phyloP scores from a whole-genome alignment of 1,140 invertebrate species.

The Cyclina sinensis region DNA sequence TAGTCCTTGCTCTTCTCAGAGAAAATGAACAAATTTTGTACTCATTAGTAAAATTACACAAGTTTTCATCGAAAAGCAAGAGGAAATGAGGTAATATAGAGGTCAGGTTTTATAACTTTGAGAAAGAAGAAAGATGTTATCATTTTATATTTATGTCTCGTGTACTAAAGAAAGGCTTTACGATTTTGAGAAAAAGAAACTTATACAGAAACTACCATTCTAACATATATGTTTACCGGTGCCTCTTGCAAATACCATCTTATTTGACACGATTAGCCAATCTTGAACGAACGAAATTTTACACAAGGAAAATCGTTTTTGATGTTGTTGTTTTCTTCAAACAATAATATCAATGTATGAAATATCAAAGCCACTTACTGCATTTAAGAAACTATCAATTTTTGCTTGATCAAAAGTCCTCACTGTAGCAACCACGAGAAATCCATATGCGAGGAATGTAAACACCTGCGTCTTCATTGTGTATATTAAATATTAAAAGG shows the following conservation, averaged over 20 bases:
- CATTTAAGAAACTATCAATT: slow-evolving; percentile 22
- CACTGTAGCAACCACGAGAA: background rate
- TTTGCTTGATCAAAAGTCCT: background rate
- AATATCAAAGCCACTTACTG: slow-evolving; percentile 8
- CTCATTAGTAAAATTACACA: too few relatives aligned
- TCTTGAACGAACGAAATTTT: background rate
- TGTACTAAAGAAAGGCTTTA: too few relatives aligned
- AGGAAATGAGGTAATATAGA: too few relatives aligned
- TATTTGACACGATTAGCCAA: background rate
- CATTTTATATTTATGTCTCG: too few relatives aligned
- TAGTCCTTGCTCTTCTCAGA: too few relatives aligned
- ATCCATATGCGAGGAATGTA: background rate
- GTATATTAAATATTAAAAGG: too few relatives aligned
- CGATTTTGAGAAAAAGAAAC: too few relatives aligned
- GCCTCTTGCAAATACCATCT: too few relatives aligned
- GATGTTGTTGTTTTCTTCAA: background rate
- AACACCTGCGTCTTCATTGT: background rate
- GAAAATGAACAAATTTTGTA: too few relatives aligned
- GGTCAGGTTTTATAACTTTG: too few relatives aligned
- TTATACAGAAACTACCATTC: background rate
- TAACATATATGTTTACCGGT: background rate
- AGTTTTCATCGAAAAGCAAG: too few relatives aligned
- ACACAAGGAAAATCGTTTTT: background rate
- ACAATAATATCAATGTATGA: background rate
- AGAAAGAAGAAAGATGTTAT: too few relatives aligned